Evolutionary conservation across 1,140 invertebrate species (phyloP).

Genomic region (Lasioglossum baleicum): DNA sequence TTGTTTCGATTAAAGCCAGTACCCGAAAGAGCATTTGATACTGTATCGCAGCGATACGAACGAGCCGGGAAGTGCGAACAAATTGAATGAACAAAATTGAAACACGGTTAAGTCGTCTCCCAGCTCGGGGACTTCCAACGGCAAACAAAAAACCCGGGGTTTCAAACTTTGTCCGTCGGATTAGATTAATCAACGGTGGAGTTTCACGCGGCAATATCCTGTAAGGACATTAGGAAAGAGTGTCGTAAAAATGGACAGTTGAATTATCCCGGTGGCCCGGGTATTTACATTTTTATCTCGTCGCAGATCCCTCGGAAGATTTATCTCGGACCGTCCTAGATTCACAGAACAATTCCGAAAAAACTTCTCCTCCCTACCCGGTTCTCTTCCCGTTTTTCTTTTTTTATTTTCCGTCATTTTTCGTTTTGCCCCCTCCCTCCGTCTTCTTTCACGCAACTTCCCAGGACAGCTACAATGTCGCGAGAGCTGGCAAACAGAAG

Average conservation of each 20-base stretch:
- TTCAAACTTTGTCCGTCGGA: background rate
- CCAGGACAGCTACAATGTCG: slow-evolving; percentile 13
- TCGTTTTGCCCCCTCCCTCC: too few species aligned
- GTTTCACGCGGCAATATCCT: background rate
- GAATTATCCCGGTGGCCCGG: slow-evolving; percentile 5
- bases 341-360: slow-evolving; percentile 23
- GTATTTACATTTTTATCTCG: slow-evolving; percentile 41
- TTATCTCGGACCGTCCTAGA: slow-evolving; percentile 52
- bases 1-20: background rate
- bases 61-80: background rate
- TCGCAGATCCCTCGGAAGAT: slow-evolving; percentile 43
- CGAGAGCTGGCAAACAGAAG: slow-evolving; percentile 43
- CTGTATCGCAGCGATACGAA: background rate
- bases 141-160: background rate
- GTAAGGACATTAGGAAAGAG: background rate
- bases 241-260: slow-evolving; percentile 1
- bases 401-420: too few species aligned
- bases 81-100: background rate
- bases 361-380: slow-evolving; percentile 3
- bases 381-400: too few species aligned
- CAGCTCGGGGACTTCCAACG: background rate
- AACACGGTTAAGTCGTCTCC: background rate
- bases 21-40: slow-evolving; percentile 11
- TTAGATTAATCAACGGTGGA: background rate
- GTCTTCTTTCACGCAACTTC: background rate